A percentile compares a stretch with the other conserved stretches of the same genome.
Evolutionary conservation across 2,888 invertebrate species (phyloP).

Genomic region (Agrochola lychnidis): DNA sequence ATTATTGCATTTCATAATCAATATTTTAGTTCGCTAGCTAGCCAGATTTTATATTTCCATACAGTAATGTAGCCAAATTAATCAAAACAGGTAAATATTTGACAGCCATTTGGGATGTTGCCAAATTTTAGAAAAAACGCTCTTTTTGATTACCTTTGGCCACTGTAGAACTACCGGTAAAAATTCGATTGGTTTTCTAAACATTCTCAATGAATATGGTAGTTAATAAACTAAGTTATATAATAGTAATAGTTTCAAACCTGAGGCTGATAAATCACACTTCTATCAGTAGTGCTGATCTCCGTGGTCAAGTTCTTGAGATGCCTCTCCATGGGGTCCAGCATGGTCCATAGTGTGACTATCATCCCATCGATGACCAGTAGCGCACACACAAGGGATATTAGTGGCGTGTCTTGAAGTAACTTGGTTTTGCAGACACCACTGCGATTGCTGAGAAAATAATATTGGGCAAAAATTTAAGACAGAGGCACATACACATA

Average conservation of each 20-base stretch:
- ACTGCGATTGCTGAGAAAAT: constrained; percentile 91
- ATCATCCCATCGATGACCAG: constrained; percentile 95
- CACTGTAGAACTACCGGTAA: too few species aligned
- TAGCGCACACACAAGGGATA: constrained; percentile 95
- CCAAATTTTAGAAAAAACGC: too few species aligned
- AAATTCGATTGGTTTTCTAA: too few species aligned
- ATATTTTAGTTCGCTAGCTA: too few species aligned
- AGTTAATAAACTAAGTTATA: neutral
- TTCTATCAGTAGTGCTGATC: constrained; percentile 94
- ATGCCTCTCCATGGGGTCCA: constrained; percentile 97
- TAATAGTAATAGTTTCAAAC: constrained; percentile 74
- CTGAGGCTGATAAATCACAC: constrained; percentile 96
- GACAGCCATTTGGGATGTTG: too few species aligned
- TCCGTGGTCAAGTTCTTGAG: constrained; percentile 95
- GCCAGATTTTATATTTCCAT: too few species aligned
- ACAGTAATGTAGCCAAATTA: too few species aligned
- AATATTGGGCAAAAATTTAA: neutral
- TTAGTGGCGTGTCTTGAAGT: constrained; percentile 96
- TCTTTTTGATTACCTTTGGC: too few species aligned
- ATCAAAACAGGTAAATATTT: too few species aligned
- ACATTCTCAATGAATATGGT: neutral
- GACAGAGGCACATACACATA: too few species aligned
- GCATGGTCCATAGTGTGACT: constrained; percentile 95
- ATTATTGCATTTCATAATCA: too few species aligned
- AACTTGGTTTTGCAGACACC: constrained; percentile 97